Conservation (phyloP, 2,888 invertebrate genomes). For the Empis stercorea region DNA sequence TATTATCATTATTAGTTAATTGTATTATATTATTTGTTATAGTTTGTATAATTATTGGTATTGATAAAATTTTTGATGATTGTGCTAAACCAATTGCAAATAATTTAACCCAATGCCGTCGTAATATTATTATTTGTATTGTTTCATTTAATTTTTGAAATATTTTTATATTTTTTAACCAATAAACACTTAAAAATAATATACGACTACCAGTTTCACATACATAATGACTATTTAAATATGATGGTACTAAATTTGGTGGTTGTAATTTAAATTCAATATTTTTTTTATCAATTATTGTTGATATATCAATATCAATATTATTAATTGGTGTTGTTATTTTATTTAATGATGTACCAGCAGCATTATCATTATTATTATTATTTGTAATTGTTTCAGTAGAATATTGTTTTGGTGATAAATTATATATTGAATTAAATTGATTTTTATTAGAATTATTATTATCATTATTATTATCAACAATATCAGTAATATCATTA, state of each 20-base stretch:
- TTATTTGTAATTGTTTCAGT: background rate
- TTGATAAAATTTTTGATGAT: constrained; percentile 62
- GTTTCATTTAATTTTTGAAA: constrained; percentile 72
- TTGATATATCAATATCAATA: constrained; percentile 48
- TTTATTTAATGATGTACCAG: background rate
- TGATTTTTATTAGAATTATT: constrained; percentile 22
- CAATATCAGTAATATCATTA: background rate
- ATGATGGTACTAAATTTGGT: constrained; percentile 68
- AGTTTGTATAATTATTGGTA: constrained; percentile 69
- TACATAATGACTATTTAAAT: constrained; percentile 84
- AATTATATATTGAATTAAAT: too few species aligned
- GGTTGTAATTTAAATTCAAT: constrained; percentile 57
- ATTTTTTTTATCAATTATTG: constrained; percentile 42
- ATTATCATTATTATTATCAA: background rate
- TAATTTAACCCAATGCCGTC: constrained; percentile 84
- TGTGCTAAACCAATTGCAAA: constrained; percentile 85
- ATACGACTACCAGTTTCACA: constrained; percentile 91
- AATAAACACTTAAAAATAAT: constrained; percentile 79
- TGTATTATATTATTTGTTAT: constrained; percentile 46
- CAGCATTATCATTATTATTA: constrained; percentile 10
- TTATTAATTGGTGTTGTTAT: constrained; percentile 14
- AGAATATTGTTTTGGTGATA: too few species aligned
- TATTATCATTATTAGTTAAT: constrained; percentile 20
- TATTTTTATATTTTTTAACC: constrained; percentile 74
- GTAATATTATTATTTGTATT: constrained; percentile 68